Evolutionary conservation across 2,797 vertebrate genomes (phyloP), one percentile per base, ranked within the genome.

Genomic region (Fringilla coelebs): DNA sequence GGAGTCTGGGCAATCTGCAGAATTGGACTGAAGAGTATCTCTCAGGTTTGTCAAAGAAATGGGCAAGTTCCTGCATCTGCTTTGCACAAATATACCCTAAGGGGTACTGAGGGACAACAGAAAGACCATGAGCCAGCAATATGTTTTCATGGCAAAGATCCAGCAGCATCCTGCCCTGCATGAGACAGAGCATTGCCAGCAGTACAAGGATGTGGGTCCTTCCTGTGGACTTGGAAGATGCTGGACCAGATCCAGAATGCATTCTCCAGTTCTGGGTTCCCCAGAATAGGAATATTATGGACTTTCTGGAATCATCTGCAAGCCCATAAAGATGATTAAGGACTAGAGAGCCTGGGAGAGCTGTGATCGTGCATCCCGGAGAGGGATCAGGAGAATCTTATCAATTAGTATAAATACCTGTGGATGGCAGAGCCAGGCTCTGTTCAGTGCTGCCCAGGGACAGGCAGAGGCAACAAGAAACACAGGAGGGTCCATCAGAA

Each of bases 101-200:
- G 1, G 11, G 7, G 4, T 45, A 18, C 57, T n/a, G 36, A 8
- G 13, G 40, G 6, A 36, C 36, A 40, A 0, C 9, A 49, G 29
- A 45, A 13, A 28, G 22, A 24, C 36, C 14, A 11, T 5, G 18
- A 68, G 21, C 13, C 55, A 49, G 25, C 32, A 7, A 22, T 17
- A 3, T 20, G 25, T 3, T 38, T 60, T 28, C 17, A 7, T 32
- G 49, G 40, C 29, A 36, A 19, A 20, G 40, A 4, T 41, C 43
- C 75, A 19, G 13, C 34, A 60, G 34, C 36, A 36, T 10, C 55
- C 61, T 82, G 22, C 26, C 13, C 29, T 60, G 32, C 10, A 2
- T 43, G 28, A 14, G 54, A 40, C 65, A 88, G 32, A 63, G 34
- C 32, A 7, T 4, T 62, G 43, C 21, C 63, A 43, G 48, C 24